Evolutionary conservation across 2,113 vertebrate species (phyloP).

Genomic region (Cacatua alba): DNA sequence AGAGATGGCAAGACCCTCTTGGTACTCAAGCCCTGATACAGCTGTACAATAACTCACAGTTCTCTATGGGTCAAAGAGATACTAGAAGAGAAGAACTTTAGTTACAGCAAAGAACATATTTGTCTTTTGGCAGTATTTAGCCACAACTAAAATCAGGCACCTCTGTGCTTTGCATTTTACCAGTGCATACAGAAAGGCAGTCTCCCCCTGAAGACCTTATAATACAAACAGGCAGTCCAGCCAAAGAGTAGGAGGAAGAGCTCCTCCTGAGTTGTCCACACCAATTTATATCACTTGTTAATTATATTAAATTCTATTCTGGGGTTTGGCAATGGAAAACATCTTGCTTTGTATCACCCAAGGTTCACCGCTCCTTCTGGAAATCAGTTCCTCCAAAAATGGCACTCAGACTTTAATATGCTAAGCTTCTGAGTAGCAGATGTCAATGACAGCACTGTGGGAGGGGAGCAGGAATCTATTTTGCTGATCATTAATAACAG

Average conservation of each 20-base stretch:
- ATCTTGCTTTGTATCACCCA: background rate
- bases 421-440: background rate
- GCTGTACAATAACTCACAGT: background rate
- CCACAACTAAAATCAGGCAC: background rate
- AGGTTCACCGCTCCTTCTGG: constrained; percentile 4
- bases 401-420: background rate
- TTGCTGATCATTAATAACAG: background rate
- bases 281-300: background rate
- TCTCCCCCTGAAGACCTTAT: background rate
- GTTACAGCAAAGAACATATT: background rate
- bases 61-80: background rate
- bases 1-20: background rate
- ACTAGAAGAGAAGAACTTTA: background rate
- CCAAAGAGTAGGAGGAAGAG: background rate
- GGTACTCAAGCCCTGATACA: background rate
- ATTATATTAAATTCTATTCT: background rate
- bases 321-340: background rate
- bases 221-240: background rate
- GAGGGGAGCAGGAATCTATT: background rate
- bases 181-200: background rate
- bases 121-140: background rate
- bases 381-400: constrained; percentile 11
- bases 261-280: background rate
- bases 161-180: background rate
- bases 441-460: background rate